A percentile compares a stretch with the other conserved stretches of the same genome.
Conservation (phyloP, 2,888 invertebrate genomes). For the Caenorhabditis imperialis region DNA sequence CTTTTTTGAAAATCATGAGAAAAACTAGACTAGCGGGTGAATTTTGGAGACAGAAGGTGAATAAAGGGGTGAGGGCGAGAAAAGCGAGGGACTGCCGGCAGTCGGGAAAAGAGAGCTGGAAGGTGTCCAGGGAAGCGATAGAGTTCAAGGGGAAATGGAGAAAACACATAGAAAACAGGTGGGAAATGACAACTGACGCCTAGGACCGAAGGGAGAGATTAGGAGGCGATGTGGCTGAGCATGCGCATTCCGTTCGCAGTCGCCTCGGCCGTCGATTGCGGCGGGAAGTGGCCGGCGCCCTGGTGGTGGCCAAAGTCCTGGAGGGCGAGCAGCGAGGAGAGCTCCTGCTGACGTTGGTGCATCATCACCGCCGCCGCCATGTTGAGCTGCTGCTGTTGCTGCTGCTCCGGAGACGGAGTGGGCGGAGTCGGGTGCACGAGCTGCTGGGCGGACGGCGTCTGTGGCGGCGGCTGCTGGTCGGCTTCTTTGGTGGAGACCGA, state of each 20-base stretch:
- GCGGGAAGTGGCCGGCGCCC: neutral
- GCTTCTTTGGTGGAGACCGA: neutral
- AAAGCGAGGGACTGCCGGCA: conserved; percentile 31
- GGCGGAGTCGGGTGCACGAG: conserved; percentile 29
- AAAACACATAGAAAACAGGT: neutral
- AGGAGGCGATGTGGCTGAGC: conserved; percentile 41
- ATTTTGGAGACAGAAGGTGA: neutral
- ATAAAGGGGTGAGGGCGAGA: neutral
- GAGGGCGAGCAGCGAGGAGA: conserved; percentile 28
- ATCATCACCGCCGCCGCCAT: conserved; percentile 30
- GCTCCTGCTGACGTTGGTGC: conserved; percentile 26
- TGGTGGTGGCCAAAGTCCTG: conserved; percentile 15
- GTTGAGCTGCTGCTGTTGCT: conserved; percentile 26
- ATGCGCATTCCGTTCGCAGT: conserved; percentile 43
- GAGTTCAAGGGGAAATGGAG: neutral
- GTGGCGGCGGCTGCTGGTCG: neutral
- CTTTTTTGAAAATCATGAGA: neutral
- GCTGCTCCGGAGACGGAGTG: conserved; percentile 34
- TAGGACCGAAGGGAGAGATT: neutral
- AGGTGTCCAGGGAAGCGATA: neutral
- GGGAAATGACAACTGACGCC: no score
- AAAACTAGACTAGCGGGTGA: neutral
- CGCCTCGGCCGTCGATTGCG: conserved; percentile 32
- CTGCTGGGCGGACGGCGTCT: conserved; percentile 7
- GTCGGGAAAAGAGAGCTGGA: conserved; percentile 2